Conservation (phyloP, 2,113 vertebrate genomes). For the Perca flavescens region DNA sequence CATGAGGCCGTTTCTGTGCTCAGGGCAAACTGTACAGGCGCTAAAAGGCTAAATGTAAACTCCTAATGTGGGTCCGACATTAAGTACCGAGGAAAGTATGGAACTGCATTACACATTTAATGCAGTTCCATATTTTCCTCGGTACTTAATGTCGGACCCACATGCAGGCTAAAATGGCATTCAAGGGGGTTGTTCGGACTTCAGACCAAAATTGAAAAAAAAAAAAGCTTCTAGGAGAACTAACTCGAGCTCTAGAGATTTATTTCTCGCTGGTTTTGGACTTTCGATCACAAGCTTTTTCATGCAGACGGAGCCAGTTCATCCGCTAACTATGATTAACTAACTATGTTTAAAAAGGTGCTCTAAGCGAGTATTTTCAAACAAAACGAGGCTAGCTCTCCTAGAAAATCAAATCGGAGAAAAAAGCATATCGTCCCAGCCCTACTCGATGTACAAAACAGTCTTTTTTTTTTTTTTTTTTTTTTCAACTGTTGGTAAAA, state of each 20-base stretch:
- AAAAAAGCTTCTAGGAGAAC: not conserved
- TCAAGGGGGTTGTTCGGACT: not conserved
- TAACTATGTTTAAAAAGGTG: too few species aligned
- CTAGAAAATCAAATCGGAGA: too few species aligned
- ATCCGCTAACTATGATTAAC: not conserved
- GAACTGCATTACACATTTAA: not conserved
- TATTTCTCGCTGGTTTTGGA: not conserved
- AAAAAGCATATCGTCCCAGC: too few species aligned
- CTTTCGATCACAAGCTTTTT: not conserved
- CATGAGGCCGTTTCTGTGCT: not conserved
- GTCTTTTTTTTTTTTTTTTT: not conserved
- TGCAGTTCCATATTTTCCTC: too few species aligned
- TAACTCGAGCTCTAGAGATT: not conserved
- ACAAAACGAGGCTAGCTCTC: too few species aligned
- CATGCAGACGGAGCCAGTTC: not conserved
- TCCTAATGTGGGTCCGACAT: not conserved
- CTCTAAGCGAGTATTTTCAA: too few species aligned
- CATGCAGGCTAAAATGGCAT: not conserved
- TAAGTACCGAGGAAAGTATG: not conserved
- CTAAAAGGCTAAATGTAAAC: not conserved
- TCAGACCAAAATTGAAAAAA: not conserved
- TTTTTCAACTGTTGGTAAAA: too few species aligned
- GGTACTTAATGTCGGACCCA: too few species aligned
- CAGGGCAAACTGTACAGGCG: not conserved
- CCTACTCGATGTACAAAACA: not conserved